Evolutionary conservation across 2,888 invertebrate genomes (phyloP).

Genomic region (Bellardia pandia): DNA sequence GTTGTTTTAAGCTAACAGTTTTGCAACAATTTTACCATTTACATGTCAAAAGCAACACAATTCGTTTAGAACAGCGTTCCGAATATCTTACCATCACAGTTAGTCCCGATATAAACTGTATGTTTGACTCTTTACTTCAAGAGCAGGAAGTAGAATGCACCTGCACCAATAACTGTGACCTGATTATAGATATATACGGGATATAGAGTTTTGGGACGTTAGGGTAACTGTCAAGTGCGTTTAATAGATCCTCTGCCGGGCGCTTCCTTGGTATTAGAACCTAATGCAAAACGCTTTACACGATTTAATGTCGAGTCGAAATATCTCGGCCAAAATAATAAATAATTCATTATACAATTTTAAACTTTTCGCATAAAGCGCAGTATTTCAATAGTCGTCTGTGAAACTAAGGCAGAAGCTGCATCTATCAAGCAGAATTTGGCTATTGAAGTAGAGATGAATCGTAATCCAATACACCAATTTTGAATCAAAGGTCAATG

Average conservation of each 20-base stretch:
- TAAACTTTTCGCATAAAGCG: conserved; percentile 77
- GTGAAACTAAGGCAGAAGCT: conserved; percentile 74
- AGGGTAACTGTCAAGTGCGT: conserved; percentile 74
- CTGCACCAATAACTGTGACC: too few relatives aligned
- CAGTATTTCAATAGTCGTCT: conserved; percentile 78
- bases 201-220: too few relatives aligned
- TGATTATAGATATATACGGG: too few relatives aligned
- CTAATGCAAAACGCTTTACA: conserved; percentile 44
- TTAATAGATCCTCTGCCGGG: conserved; percentile 75
- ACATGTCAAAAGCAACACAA: neutral
- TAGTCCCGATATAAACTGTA: too few relatives aligned
- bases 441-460: too few relatives aligned
- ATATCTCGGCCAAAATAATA: conserved; percentile 77
- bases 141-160: too few relatives aligned
- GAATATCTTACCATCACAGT: too few relatives aligned
- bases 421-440: too few relatives aligned
- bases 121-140: too few relatives aligned
- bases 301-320: conserved; percentile 76
- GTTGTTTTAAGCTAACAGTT: conserved; percentile 78
- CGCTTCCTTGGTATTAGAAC: neutral
- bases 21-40: conserved; percentile 73
- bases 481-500: too few relatives aligned
- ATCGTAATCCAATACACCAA: too few relatives aligned
- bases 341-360: conserved; percentile 76
- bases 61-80: conserved; percentile 11